Conservation (phyloP, 2,797 vertebrate species). For the Malacoctenus gilli region DNA sequence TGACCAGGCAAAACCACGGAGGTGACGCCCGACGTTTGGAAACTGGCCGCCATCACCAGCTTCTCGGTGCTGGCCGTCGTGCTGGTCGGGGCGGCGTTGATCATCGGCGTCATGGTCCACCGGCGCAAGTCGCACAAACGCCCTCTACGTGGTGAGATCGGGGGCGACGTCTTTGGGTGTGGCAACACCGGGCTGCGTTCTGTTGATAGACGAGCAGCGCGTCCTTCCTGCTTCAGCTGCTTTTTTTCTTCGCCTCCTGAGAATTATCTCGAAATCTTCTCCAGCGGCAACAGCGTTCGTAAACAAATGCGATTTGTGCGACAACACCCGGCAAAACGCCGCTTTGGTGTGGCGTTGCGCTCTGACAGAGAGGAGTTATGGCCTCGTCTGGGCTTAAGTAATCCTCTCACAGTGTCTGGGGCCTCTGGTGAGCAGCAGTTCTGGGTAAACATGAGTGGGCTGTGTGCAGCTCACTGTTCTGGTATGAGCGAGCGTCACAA, state of each 20-base stretch:
- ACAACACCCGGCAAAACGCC: too few species aligned
- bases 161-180: too few species aligned
- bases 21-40: slow-evolving; percentile 75
- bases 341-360: too few species aligned
- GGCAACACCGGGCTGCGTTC: too few species aligned
- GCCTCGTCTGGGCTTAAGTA: slow-evolving; percentile 10
- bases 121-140: slow-evolving; percentile 78
- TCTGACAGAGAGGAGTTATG: too few species aligned
- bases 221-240: too few species aligned
- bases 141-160: slow-evolving; percentile 83
- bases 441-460: slow-evolving; percentile 13
- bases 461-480: slow-evolving; percentile 7
- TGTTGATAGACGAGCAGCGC: too few species aligned
- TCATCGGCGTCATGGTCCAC: slow-evolving; percentile 83
- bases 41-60: slow-evolving; percentile 83
- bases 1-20: slow-evolving; percentile 61
- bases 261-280: too few species aligned
- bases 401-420: slow-evolving; percentile 7
- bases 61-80: slow-evolving; percentile 82
- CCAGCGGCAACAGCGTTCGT: too few species aligned
- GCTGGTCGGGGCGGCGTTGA: slow-evolving; percentile 77
- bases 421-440: slow-evolving; percentile 18
- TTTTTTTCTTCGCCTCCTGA: too few species aligned
- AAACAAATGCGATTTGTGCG: too few species aligned
- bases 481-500: slow-evolving; percentile 5